Conservation (phyloP, 64 coral and sea anemone species). For the Pachyseris speciosa region DNA sequence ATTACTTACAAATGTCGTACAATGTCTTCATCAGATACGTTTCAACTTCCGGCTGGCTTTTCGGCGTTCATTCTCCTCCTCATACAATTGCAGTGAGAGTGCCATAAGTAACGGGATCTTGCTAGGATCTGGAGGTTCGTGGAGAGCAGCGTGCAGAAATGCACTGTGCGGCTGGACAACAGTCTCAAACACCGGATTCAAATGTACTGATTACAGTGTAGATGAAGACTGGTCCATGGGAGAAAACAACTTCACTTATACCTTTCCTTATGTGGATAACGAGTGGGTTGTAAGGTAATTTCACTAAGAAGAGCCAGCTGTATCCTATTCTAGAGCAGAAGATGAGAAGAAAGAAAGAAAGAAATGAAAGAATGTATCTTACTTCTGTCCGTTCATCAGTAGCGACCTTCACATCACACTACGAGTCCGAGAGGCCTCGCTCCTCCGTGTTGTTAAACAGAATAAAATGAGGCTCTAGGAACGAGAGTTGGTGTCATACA, state of each 20-base stretch:
- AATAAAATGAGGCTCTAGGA: too few species aligned
- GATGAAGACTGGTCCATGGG: constrained; percentile 77
- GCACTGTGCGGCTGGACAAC: neutral
- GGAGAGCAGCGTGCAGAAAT: neutral
- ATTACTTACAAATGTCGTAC: too few species aligned
- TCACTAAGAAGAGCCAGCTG: too few species aligned
- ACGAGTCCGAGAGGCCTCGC: too few species aligned
- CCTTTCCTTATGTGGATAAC: neutral
- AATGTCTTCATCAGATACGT: neutral
- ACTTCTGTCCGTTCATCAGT: too few species aligned
- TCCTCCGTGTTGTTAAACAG: too few species aligned
- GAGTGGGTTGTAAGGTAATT: neutral
- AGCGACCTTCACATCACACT: too few species aligned
- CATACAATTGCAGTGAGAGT: constrained; percentile 47
- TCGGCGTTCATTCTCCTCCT: constrained; percentile 18
- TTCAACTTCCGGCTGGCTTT: constrained; percentile 69
- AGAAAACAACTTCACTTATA: constrained; percentile 62
- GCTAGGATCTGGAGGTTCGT: constrained; percentile 28
- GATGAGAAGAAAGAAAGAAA: neutral
- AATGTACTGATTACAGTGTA: constrained; percentile 65
- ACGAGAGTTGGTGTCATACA: too few species aligned
- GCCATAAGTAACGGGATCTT: neutral
- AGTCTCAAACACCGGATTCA: constrained; percentile 5
- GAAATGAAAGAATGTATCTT: neutral
- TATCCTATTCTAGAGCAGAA: neutral